Evolutionary conservation across 2,888 invertebrate species (phyloP), one percentile per base, ranked within the genome.

Genomic region (Erebia epiphron): DNA sequence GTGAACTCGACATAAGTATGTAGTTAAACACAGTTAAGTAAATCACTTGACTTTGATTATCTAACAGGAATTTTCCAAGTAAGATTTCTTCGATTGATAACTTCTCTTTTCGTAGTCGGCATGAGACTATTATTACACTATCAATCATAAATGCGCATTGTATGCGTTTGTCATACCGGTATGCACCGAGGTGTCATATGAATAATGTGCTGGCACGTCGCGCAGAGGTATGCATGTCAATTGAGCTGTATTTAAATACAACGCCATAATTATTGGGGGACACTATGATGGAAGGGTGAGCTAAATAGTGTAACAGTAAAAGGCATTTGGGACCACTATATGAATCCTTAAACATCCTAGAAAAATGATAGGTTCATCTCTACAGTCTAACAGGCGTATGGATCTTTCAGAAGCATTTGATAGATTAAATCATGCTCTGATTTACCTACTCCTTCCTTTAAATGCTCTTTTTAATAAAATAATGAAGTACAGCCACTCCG

Each of bases 141-240:
- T 69, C 65, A 60, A 65, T 65, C 58, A 69, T 69, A 57, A 35
- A 49, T 43, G 64, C 58, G 72, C 72, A 72, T 66, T 64, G 72
- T 63, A 74, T 74, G 74, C 74, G 70, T 72, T 70, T 74, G 84
- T 83, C 77, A 78, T 78, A 75, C 82, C 83, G 84, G 85, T 83
- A 84, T 80, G 82, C 78, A 78, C 76, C 72, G 73, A 76, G 78
- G 78, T 77, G 80, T 77, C 78, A 78, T 82, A 85, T 86, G 86
- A 85, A 85, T 86, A 86, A 85, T 86, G 82, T 79, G 73, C 78
- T 78, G 80, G 75, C 82, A 79, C 83, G 80, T 80, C 73, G 80
- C 72, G 67, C 76, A 78, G 81, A 86, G 88, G 83, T 85, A 85
- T 86, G 86, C 87, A 86, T 86, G 82, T 79, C 85, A 86, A 84